Evolutionary conservation across 2,797 vertebrate genomes (phyloP).

Genomic region (Balearica regulorum): DNA sequence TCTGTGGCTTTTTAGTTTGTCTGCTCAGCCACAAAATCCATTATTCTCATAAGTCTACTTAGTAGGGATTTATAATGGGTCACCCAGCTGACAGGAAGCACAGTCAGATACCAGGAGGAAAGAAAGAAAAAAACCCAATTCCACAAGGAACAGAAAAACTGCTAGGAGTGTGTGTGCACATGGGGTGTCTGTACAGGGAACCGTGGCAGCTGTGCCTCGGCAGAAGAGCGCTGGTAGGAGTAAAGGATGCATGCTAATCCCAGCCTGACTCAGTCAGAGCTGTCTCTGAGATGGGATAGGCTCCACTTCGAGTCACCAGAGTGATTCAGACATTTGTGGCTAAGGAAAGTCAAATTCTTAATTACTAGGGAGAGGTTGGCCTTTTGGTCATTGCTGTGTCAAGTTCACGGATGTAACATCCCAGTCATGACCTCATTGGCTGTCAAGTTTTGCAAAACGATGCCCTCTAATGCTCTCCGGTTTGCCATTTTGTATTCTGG

Average conservation of each 20-base stretch:
- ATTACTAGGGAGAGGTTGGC: background rate
- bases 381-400: background rate
- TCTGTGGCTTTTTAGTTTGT: slow-evolving; percentile 2
- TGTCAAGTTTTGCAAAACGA: background rate
- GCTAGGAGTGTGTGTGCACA: background rate
- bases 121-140: background rate
- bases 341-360: background rate
- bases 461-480: background rate
- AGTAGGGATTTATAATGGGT: slow-evolving; percentile 25
- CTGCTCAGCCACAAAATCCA: background rate
- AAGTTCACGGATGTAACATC: background rate
- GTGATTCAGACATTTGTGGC: slow-evolving; percentile 20
- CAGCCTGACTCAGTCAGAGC: slow-evolving; percentile 1
- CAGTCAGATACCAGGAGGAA: slow-evolving; percentile 15
- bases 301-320: slow-evolving; percentile 14
- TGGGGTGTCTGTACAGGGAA: background rate
- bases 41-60: background rate
- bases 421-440: background rate
- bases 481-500: background rate
- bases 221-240: background rate
- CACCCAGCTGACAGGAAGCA: slow-evolving; percentile 54
- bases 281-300: background rate
- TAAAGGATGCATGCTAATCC: slow-evolving; percentile 22
- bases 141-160: background rate
- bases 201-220: background rate